Percentiles rank a stretch among this genome's conserved stretches.
Evolutionary conservation across 2,797 vertebrate genomes (phyloP).

Genomic region (Mormyrops attenuatus): DNA sequence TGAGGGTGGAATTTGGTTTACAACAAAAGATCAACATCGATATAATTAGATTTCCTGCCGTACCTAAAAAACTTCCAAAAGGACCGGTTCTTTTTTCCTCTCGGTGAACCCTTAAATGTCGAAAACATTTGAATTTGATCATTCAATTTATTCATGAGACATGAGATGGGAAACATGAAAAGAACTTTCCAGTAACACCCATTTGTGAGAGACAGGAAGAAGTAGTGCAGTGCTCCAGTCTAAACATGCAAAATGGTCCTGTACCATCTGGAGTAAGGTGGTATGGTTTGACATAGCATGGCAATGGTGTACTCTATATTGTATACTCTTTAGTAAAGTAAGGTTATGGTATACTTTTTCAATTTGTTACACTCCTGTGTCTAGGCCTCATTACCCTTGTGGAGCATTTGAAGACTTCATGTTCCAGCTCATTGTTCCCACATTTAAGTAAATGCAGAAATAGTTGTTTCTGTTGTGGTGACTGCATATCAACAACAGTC

Average conservation of each 20-base stretch:
- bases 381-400: not conserved
- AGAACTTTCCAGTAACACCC: constrained; percentile 13
- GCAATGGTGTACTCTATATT: not conserved
- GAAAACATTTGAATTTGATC: not conserved
- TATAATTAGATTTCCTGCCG: constrained; percentile 14
- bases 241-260: not conserved
- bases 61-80: not conserved
- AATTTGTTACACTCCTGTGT: not conserved
- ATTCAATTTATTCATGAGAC: not conserved
- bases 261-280: not conserved
- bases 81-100: constrained; percentile 7
- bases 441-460: not conserved
- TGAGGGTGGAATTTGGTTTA: not conserved
- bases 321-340: not conserved
- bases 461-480: not conserved
- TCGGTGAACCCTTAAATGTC: not conserved
- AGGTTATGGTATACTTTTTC: not conserved
- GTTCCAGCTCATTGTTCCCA: not conserved
- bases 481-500: not conserved
- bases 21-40: constrained; percentile 3
- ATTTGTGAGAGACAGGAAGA: not conserved
- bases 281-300: not conserved
- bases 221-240: not conserved
- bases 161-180: not conserved
- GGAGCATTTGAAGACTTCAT: not conserved